Conservation (phyloP, 2,888 invertebrate species). For the Trissolcus brochymenae region DNA sequence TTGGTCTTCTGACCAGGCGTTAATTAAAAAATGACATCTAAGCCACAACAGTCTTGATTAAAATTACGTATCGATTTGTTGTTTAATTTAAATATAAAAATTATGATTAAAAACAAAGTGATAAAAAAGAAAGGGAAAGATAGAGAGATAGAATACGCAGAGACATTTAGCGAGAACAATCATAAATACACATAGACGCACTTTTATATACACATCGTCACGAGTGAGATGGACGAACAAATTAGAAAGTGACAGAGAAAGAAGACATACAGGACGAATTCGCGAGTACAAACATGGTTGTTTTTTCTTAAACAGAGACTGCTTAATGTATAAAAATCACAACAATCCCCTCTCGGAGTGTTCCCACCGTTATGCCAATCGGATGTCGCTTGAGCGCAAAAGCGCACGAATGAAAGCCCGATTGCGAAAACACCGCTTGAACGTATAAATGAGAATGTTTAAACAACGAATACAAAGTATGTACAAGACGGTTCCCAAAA, state of each 20-base stretch:
- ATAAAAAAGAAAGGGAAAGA: conserved; percentile 7
- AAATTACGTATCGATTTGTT: conserved; percentile 17
- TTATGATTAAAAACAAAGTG: conserved; percentile 5
- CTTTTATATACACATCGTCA: conserved; percentile 34
- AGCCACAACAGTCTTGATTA: conserved; percentile 24
- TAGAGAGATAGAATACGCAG: conserved; percentile 8
- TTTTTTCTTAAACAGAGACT: not conserved
- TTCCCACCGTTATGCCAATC: too few species aligned
- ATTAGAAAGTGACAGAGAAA: not conserved
- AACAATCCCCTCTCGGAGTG: not conserved
- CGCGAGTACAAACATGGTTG: too few species aligned
- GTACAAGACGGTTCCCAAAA: not conserved
- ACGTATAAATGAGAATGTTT: conserved; percentile 7
- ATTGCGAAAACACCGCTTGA: too few species aligned
- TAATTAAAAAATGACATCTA: conserved; percentile 2
- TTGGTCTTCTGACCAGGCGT: conserved; percentile 1
- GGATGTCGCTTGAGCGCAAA: too few species aligned
- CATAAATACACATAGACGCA: conserved; percentile 35
- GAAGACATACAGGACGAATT: too few species aligned
- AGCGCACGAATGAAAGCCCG: too few species aligned
- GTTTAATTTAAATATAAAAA: not conserved
- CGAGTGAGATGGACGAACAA: conserved; percentile 8
- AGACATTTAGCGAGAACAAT: conserved; percentile 17
- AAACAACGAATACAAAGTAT: not conserved
- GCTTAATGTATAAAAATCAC: conserved; percentile 5